phyloP scores from a whole-genome alignment of 1,140 invertebrate species.

The Zelostemma sp. region DNA sequence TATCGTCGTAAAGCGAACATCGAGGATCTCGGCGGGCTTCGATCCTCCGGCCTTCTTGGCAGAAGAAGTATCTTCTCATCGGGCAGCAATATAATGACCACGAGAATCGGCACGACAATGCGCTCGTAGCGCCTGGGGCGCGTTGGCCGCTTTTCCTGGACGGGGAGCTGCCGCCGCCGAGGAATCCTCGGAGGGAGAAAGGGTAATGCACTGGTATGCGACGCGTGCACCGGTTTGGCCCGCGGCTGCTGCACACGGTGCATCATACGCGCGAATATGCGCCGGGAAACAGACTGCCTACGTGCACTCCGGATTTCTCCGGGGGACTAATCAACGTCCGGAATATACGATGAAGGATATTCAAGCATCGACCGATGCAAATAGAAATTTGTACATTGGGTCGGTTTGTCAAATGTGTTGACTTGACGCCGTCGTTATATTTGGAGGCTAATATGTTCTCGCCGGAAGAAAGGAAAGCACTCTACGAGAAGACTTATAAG shows the following conservation, averaged over 20 bases:
- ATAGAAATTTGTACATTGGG: neutral
- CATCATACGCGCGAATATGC: constrained; percentile 23
- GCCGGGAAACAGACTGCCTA: constrained; percentile 8
- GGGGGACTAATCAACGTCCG: constrained; percentile 12
- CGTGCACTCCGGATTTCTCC: neutral
- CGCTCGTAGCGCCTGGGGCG: neutral
- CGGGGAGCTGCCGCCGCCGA: constrained; percentile 13
- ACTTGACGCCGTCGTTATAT: constrained; percentile 16
- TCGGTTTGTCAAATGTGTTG: neutral
- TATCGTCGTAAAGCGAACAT: constrained; percentile 28
- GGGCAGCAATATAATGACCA: constrained; percentile 6
- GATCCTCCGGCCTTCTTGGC: constrained; percentile 1
- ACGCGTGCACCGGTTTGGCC: constrained; percentile 27
- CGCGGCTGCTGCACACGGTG: constrained; percentile 6
- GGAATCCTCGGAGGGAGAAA: constrained; percentile 51
- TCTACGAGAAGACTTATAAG: constrained; percentile 34
- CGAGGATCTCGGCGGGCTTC: neutral
- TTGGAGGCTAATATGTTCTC: constrained; percentile 22
- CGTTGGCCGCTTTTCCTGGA: constrained; percentile 3
- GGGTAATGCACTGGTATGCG: constrained; percentile 43
- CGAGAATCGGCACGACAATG: constrained; percentile 9
- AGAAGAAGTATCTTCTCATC: constrained; percentile 2
- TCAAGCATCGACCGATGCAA: neutral
- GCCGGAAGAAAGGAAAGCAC: constrained; percentile 25
- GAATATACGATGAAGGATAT: neutral